A percentile compares a stretch with the other conserved stretches of the same genome.
These are phyloP conservation scores for Helogale parvula DNA, from an alignment of 2,113 vertebrate genomes.

Conservation along the genomic window DNA sequence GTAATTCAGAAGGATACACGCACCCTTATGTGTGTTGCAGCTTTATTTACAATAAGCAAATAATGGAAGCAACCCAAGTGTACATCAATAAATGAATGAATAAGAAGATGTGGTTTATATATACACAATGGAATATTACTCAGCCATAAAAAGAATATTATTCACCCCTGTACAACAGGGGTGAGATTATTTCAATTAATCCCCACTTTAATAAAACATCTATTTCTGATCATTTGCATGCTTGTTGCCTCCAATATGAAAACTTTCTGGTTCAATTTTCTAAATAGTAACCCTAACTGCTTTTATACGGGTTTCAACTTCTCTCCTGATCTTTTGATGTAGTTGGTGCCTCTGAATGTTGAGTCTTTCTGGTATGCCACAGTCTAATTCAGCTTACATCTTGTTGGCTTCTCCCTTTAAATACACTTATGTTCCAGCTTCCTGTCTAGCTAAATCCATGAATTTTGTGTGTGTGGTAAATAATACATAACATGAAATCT, in stretches of 20 bases:
- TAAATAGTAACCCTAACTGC: neutral
- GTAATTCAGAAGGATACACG: too few relatives aligned
- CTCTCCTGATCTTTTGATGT: neutral
- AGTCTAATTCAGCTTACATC: neutral
- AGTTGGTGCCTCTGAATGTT: neutral
- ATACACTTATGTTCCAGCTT: neutral
- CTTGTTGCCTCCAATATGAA: neutral
- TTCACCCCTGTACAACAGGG: neutral
- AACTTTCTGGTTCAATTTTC: neutral
- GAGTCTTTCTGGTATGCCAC: neutral
- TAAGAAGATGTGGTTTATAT: too few relatives aligned
- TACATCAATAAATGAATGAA: too few relatives aligned
- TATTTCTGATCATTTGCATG: neutral
- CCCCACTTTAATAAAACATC: neutral
- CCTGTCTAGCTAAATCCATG: neutral
- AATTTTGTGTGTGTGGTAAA: neutral
- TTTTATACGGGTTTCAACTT: neutral
- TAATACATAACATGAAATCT: neutral
- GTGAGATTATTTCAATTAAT: neutral
- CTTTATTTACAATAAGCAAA: too few relatives aligned
- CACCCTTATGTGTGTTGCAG: too few relatives aligned
- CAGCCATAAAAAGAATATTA: too few relatives aligned
- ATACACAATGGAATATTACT: too few relatives aligned
- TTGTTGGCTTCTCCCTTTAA: neutral
- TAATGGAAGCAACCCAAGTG: too few relatives aligned